phyloP scores from a whole-genome alignment of 2,113 vertebrate species.

The Ptilorrhoa leucosticta region DNA sequence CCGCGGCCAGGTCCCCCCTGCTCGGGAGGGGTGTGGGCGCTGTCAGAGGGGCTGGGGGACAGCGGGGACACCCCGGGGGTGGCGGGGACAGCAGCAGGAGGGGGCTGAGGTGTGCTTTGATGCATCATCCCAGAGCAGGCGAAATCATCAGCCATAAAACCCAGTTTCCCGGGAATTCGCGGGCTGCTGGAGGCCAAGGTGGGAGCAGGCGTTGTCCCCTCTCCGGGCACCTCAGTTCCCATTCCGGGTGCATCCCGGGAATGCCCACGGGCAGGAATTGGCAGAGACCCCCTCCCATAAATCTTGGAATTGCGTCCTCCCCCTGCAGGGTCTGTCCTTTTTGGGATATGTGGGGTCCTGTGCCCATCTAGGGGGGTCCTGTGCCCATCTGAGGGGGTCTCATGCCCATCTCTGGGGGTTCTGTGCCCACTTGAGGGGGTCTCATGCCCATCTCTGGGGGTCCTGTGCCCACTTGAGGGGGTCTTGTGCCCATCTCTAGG shows the following conservation, averaged over 20 bases:
- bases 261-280: accelerated
- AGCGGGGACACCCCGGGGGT: too few species aligned
- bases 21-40: neutral
- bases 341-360: accelerated
- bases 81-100: neutral
- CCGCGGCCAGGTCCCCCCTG: neutral
- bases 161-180: neutral
- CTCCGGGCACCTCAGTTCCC: neutral
- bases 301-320: neutral
- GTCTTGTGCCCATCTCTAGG: too few species aligned
- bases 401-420: too few species aligned
- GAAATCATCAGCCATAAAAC: neutral
- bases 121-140: neutral
- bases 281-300: neutral
- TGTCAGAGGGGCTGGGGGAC: neutral
- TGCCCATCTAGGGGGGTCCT: too few species aligned
- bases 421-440: too few species aligned
- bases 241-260: too few species aligned
- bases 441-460: too few species aligned
- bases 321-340: neutral
- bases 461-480: too few species aligned
- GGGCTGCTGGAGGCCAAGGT: neutral
- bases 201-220: neutral
- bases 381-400: neutral
- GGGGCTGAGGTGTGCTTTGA: neutral